phyloP scores from a whole-genome alignment of 2,888 invertebrate species.

The Notodonta ziczac region DNA sequence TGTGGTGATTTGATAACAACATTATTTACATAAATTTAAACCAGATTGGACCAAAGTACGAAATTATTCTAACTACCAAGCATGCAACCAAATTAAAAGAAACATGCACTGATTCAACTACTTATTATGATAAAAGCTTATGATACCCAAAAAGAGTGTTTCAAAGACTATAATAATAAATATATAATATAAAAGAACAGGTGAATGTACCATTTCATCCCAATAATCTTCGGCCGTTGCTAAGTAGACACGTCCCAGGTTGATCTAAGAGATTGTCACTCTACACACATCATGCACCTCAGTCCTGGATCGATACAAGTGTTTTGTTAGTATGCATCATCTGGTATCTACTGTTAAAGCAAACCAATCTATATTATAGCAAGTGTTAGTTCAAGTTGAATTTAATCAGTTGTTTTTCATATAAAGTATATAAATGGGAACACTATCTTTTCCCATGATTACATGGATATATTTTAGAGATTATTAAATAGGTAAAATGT shows the following conservation, averaged over 20 bases:
- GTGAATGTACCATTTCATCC: constrained; percentile 79
- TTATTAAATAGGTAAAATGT: not conserved
- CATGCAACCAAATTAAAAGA: constrained; percentile 37
- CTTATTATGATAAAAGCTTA: constrained; percentile 9
- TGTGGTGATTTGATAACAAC: too few relatives aligned
- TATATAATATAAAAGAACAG: constrained; percentile 52
- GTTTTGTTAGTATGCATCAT: constrained; percentile 68
- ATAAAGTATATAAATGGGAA: too few relatives aligned
- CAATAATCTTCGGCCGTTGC: constrained; percentile 69
- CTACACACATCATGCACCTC: constrained; percentile 78
- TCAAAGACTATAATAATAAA: constrained; percentile 15
- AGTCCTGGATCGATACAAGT: constrained; percentile 78
- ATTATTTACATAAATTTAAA: too few relatives aligned
- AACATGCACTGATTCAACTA: constrained; percentile 28
- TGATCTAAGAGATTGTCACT: constrained; percentile 61
- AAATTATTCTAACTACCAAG: constrained; percentile 18
- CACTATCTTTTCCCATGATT: too few relatives aligned
- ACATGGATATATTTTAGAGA: too few relatives aligned
- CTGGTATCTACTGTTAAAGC: constrained; percentile 35
- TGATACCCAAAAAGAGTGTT: constrained; percentile 14
- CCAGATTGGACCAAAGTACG: too few relatives aligned
- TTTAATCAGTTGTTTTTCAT: not conserved
- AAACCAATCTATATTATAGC: constrained; percentile 34
- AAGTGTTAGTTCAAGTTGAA: constrained; percentile 28
- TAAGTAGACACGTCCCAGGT: constrained; percentile 56